Percentiles rank a stretch among this genome's conserved stretches.
phyloP scores from a whole-genome alignment of 2,888 invertebrate genomes.

The Apotomis turbidana region DNA sequence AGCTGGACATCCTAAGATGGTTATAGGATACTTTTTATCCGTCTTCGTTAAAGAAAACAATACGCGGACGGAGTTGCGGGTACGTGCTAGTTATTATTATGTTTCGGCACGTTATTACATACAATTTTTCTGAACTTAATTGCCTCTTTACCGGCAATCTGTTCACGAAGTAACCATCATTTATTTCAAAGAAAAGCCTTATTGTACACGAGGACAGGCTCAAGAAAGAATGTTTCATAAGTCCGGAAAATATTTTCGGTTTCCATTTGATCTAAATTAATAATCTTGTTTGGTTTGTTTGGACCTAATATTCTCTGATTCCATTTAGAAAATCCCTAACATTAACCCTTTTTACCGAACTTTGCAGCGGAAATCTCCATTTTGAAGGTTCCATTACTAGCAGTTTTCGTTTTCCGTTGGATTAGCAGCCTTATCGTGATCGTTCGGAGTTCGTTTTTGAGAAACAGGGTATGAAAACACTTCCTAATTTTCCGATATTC shows the following conservation, averaged over 20 bases:
- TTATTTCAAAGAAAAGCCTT: conserved; percentile 12
- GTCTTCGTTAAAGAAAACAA: no score
- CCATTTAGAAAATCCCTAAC: conserved; percentile 40
- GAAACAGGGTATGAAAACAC: conserved; percentile 18
- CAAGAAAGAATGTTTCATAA: conserved; percentile 8
- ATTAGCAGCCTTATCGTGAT: conserved; percentile 5
- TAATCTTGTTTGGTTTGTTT: conserved; percentile 34
- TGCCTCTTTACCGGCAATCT: no score
- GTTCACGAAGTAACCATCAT: neutral
- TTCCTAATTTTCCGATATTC: conserved; percentile 39
- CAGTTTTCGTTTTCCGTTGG: conserved; percentile 2
- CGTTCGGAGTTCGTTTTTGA: neutral
- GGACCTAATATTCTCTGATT: conserved; percentile 29
- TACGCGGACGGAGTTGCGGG: no score
- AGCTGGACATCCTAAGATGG: no score
- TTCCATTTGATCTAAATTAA: conserved; percentile 32
- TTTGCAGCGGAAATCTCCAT: conserved; percentile 36
- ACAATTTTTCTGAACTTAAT: neutral
- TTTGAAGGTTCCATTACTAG: conserved; percentile 35
- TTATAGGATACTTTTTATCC: no score
- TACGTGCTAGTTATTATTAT: no score
- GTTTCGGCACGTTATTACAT: no score
- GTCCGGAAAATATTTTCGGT: conserved; percentile 22
- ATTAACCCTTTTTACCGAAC: conserved; percentile 39
- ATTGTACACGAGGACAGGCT: conserved; percentile 1